Base-by-base conservation (phyloP, 2,113 vertebrate species). In the Tonatia bakeri region DNA sequence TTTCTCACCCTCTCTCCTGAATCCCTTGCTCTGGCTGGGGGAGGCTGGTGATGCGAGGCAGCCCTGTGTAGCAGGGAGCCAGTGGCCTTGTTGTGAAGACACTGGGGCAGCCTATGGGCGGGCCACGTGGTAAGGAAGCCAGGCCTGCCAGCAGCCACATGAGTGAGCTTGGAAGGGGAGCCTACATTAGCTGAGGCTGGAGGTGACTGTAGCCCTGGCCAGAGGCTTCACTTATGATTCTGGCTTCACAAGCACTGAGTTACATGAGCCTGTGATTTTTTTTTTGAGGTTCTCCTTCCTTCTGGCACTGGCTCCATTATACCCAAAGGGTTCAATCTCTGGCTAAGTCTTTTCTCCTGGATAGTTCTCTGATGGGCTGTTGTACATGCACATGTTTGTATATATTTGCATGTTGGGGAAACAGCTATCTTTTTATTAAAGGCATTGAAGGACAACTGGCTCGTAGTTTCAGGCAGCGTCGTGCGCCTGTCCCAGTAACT, bases 191-290 rank as follows among this genome's bases (percentile, higher is more conserved):
- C 64, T 90, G 70, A 95, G 61, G 64, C 72, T 87, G 79, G 80
- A 69, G 84, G 83, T 85, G 89, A 65, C 76, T 70, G 11, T 50
- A 81, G 54, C 17, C 59, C 45, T 75, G 17, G 56, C 86, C 79
- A 82, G n/a, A 12, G 67, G 82, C 45, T 94, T 82, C 38, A 92
- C 94, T 96, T 73, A 85, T 16, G 85, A 83, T 90, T 52, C 85
- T 95, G 81, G 38, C 52, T 59, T 88, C 72, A 69, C 33, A 28
- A 52, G 69, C 38, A 36, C 81, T 94, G 64, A 17, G 28, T 86
- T 95, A 80, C 64, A 1, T 85, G 69, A 96, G 59, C 40, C 67
- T 87, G 31, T 72, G 65, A 59, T 79, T 70, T 73, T 22, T 11
- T 15, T 54, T 45, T 70, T 28, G 81, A 96, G 83, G 87, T 1